These are phyloP conservation scores for Dufourea novaeangliae DNA, from an alignment of 1,140 invertebrate genomes.

Conservation along the genomic window DNA sequence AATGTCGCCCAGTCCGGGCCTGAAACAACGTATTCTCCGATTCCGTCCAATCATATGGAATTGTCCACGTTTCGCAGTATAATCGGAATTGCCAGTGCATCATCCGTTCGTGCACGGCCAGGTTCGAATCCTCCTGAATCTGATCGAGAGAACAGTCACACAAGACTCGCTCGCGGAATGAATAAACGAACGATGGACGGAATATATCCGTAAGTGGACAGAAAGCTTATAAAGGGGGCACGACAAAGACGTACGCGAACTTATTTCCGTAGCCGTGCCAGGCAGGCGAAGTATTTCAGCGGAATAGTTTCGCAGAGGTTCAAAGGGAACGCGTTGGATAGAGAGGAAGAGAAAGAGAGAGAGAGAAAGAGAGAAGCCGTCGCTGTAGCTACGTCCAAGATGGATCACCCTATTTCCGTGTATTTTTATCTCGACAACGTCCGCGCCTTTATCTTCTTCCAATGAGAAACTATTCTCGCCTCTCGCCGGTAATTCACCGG, in stretches of 20 bases:
- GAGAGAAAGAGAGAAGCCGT: too few species aligned
- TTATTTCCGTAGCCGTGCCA: slow-evolving; percentile 13
- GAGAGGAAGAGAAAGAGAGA: neutral
- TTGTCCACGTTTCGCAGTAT: too few species aligned
- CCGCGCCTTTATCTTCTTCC: slow-evolving; percentile 20
- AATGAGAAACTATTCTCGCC: slow-evolving; percentile 19
- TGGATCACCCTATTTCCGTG: slow-evolving; percentile 20
- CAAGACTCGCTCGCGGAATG: neutral
- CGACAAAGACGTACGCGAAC: neutral
- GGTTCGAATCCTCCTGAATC: too few species aligned
- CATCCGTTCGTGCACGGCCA: too few species aligned
- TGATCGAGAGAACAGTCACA: too few species aligned
- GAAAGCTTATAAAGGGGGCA: neutral
- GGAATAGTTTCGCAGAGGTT: slow-evolving; percentile 16
- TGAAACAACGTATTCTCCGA: too few species aligned
- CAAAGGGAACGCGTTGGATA: slow-evolving; percentile 22
- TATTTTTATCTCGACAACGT: slow-evolving; percentile 25
- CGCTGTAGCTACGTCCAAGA: neutral
- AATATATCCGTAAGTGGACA: neutral
- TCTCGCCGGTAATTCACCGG: slow-evolving; percentile 3
- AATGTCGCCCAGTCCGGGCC: too few species aligned
- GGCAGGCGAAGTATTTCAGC: neutral
- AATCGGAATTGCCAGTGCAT: too few species aligned
- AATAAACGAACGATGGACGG: neutral
- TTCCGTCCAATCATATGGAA: too few species aligned